These are phyloP conservation scores for Meiosimyza platycephala DNA, from an alignment of 2,888 invertebrate species.

Conservation along the genomic window DNA sequence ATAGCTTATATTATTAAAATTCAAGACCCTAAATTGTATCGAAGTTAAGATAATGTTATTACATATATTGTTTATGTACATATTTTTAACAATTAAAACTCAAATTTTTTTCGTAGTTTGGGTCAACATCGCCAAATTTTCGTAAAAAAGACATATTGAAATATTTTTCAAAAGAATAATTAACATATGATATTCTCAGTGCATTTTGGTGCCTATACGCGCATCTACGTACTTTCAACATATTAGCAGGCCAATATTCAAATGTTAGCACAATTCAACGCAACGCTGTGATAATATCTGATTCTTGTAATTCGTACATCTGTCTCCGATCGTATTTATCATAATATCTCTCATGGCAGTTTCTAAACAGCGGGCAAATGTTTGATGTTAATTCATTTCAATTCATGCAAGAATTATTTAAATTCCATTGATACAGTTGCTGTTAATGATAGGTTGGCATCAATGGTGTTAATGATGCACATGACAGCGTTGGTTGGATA, in stretches of 20 bases:
- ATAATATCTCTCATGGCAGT: constrained; percentile 14
- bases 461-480: constrained; percentile 58
- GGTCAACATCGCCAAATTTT: too few relatives aligned
- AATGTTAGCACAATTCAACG: background rate
- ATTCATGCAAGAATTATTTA: constrained; percentile 56
- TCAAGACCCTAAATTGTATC: too few relatives aligned
- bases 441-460: constrained; percentile 23
- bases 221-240: too few relatives aligned
- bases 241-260: background rate
- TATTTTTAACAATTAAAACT: too few relatives aligned
- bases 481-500: background rate
- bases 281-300: background rate
- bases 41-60: background rate
- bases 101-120: too few relatives aligned
- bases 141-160: too few relatives aligned
- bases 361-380: background rate
- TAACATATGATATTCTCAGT: too few relatives aligned
- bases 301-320: background rate
- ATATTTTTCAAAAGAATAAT: too few relatives aligned
- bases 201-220: too few relatives aligned
- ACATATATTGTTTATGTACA: too few relatives aligned
- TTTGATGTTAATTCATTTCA: constrained; percentile 43
- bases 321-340: background rate
- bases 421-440: constrained; percentile 48
- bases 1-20: too few relatives aligned